Evolutionary conservation across 2,797 vertebrate species (phyloP).

Genomic region (Picus viridis): DNA sequence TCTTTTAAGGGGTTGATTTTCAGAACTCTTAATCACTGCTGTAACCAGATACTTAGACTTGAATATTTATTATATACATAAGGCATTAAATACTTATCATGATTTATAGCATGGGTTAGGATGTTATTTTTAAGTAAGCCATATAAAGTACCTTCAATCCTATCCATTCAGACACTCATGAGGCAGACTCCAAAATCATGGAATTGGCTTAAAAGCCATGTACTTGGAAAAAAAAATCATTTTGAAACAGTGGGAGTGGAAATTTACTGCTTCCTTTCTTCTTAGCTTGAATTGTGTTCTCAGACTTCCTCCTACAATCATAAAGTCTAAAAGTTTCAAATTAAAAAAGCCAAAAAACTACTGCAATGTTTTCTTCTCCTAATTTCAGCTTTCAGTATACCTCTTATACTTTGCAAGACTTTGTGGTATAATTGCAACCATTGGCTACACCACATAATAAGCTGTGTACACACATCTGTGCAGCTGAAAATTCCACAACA

Average conservation of each 20-base stretch:
- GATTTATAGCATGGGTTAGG: constrained; percentile 64
- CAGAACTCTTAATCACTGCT: constrained; percentile 43
- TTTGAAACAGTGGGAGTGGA: constrained; percentile 6
- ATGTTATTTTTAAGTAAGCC: constrained; percentile 69
- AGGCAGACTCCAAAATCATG: constrained; percentile 28
- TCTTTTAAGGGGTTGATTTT: constrained; percentile 49
- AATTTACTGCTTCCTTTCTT: constrained; percentile 1
- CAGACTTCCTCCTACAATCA: constrained; percentile 4
- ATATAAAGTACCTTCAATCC: constrained; percentile 58
- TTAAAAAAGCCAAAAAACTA: constrained; percentile 10
- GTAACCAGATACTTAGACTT: constrained; percentile 61
- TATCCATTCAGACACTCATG: constrained; percentile 25
- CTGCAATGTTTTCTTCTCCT: neutral
- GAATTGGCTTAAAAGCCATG: constrained; percentile 20
- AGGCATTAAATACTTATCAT: constrained; percentile 64
- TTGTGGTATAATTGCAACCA: neutral
- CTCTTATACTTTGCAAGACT: neutral
- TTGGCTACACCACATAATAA: neutral
- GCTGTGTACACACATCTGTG: neutral
- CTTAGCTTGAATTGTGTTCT: constrained; percentile 32
- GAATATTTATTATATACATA: constrained; percentile 67
- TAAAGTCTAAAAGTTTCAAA: neutral
- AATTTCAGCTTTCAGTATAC: neutral
- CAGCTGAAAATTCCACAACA: constrained; percentile 4
- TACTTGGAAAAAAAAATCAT: neutral